These are phyloP conservation scores for Pyrgilauda ruficollis DNA, from an alignment of 2,113 vertebrate genomes.

Conservation along the genomic window DNA sequence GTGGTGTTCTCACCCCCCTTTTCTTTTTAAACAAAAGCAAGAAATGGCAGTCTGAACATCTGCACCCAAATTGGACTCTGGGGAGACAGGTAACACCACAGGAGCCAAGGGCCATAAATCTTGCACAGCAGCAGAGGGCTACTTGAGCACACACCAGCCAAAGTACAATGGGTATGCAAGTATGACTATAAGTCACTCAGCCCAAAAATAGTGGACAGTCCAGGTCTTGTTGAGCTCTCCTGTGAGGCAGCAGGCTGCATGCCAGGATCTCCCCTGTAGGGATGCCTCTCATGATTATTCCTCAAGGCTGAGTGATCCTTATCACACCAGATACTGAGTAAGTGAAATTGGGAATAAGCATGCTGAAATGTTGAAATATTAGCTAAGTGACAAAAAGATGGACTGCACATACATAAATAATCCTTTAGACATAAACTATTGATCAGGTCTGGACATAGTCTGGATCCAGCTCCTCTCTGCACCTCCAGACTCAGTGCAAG, in stretches of 20 bases:
- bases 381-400: neutral
- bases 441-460: neutral
- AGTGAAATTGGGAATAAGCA: neutral
- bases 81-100: neutral
- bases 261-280: neutral
- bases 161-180: neutral
- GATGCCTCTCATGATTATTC: neutral
- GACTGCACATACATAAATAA: neutral
- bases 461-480: neutral
- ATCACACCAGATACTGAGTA: neutral
- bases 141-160: neutral
- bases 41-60: neutral
- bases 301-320: neutral
- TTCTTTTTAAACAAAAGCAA: neutral
- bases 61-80: neutral
- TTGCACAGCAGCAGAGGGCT: neutral
- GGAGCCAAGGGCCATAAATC: neutral
- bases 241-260: neutral
- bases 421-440: neutral
- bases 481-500: neutral
- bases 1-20: neutral
- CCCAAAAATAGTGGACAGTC: neutral
- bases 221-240: neutral
- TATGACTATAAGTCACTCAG: neutral
- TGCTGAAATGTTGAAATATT: neutral